phyloP scores from a whole-genome alignment of 2,113 vertebrate genomes.

The Eublepharis macularius region DNA sequence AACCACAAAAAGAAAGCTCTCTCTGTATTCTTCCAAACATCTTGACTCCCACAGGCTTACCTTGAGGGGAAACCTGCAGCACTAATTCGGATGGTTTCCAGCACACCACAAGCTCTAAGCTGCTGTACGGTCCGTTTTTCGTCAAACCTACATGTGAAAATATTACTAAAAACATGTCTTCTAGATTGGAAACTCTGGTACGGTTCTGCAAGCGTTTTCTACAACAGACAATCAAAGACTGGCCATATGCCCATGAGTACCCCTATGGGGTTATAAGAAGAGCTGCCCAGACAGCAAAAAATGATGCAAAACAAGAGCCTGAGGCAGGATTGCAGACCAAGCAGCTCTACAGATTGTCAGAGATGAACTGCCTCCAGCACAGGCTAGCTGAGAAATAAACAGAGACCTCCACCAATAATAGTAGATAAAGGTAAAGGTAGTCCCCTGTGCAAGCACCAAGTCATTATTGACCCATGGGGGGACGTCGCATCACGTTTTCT shows the following conservation, averaged over 20 bases:
- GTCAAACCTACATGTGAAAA: slow-evolving; percentile 83
- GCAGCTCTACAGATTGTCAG: background rate
- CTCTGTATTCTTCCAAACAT: background rate
- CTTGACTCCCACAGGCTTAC: slow-evolving; percentile 62
- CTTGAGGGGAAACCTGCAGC: slow-evolving; percentile 97
- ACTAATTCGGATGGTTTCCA: slow-evolving; percentile 97
- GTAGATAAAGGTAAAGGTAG: too few relatives aligned
- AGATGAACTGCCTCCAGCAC: background rate
- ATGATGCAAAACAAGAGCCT: background rate
- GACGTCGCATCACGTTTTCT: too few relatives aligned
- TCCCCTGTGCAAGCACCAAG: too few relatives aligned
- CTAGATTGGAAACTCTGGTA: background rate
- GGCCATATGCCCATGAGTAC: too few relatives aligned
- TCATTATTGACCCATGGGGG: too few relatives aligned
- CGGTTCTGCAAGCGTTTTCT: background rate
- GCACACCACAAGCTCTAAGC: slow-evolving; percentile 94
- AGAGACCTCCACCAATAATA: background rate
- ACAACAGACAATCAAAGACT: background rate
- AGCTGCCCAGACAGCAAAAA: background rate
- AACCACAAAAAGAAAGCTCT: background rate
- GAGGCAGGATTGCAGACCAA: background rate
- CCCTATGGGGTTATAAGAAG: too few relatives aligned
- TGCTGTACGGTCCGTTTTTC: slow-evolving; percentile 97
- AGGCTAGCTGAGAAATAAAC: background rate
- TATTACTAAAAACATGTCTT: background rate